These are phyloP conservation scores for Cyclura pinguis DNA, from an alignment of 2,797 vertebrate species.

Conservation along the genomic window DNA sequence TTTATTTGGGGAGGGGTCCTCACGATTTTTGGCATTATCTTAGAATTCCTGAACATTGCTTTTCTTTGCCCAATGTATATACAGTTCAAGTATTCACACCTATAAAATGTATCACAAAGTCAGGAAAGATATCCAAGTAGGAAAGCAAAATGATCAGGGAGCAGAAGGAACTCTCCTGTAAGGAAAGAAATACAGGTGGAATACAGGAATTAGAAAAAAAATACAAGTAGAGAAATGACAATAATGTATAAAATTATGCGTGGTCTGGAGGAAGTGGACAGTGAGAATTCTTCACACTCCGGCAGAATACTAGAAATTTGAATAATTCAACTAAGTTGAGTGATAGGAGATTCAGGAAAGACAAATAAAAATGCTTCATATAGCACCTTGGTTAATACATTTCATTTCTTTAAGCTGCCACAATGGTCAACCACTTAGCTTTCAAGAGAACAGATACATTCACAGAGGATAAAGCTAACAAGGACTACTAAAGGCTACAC, in stretches of 20 bases:
- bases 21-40: not conserved
- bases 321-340: too few species aligned
- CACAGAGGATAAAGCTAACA: not conserved
- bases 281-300: too few species aligned
- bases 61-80: not conserved
- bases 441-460: not conserved
- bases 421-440: not conserved
- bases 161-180: not conserved
- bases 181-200: not conserved
- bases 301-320: too few species aligned
- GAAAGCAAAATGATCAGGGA: not conserved
- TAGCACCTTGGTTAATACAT: not conserved
- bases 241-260: not conserved
- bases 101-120: not conserved
- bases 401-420: not conserved
- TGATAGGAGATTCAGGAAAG: not conserved
- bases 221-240: not conserved
- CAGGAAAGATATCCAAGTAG: not conserved
- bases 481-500: not conserved
- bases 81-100: not conserved
- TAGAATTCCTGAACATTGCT: not conserved
- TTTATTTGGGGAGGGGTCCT: too few species aligned
- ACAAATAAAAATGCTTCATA: not conserved
- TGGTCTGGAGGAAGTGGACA: too few species aligned
- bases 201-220: not conserved